These are phyloP conservation scores for Odobenus rosmarus DNA, from an alignment of 2,113 vertebrate genomes.

Conservation along the genomic window DNA sequence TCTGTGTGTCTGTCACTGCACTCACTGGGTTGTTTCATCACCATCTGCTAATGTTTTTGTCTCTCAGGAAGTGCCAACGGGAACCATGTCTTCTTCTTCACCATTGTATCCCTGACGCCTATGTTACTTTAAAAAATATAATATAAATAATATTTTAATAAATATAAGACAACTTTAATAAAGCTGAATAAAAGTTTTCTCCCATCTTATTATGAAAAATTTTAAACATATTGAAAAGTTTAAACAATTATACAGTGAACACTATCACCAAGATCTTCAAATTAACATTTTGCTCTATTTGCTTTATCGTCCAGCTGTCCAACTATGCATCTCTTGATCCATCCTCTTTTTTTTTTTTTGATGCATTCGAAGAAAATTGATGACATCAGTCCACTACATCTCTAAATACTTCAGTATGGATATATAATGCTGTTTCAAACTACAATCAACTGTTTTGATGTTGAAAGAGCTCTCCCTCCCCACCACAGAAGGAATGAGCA, in stretches of 20 bases:
- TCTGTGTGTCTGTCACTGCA: not conserved
- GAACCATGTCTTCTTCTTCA: not conserved
- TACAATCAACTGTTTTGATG: not conserved
- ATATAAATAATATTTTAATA: not conserved
- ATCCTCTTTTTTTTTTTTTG: not conserved
- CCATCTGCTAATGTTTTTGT: not conserved
- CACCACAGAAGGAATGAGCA: not conserved
- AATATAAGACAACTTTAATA: not conserved
- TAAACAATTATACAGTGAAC: not conserved
- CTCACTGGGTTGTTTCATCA: not conserved
- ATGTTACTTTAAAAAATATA: not conserved
- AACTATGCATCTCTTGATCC: not conserved
- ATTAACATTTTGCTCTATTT: not conserved
- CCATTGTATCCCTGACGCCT: not conserved
- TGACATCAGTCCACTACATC: not conserved
- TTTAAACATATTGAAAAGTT: constrained; percentile 1
- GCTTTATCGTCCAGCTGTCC: not conserved
- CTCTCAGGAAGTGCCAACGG: not conserved
- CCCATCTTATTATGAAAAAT: not conserved
- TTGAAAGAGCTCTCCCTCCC: not conserved
- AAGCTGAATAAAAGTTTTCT: not conserved
- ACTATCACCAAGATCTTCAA: not conserved
- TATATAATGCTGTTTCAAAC: not conserved
- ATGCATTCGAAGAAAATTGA: not conserved
- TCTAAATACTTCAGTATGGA: not conserved